Conservation (phyloP, 2,888 invertebrate species). For the Disparrhopalites patrizii region DNA sequence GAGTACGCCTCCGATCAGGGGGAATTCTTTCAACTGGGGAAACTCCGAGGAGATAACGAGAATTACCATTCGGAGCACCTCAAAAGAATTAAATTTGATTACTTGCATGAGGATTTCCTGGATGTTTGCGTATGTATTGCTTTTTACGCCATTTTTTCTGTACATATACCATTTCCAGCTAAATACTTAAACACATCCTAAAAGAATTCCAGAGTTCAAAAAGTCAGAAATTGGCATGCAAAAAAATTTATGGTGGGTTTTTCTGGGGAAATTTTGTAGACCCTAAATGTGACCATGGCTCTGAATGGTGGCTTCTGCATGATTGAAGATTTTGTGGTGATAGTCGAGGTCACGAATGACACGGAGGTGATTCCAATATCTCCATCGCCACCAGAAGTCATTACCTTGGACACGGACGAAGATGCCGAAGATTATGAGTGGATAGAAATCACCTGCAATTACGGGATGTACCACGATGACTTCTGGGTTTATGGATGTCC, state of each 20-base stretch:
- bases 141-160: too few relatives aligned
- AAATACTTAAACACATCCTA: too few relatives aligned
- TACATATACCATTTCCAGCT: too few relatives aligned
- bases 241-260: neutral
- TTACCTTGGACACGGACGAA: neutral
- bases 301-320: constrained; percentile 24
- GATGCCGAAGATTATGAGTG: neutral
- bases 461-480: constrained; percentile 17
- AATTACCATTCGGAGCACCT: neutral
- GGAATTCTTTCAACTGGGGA: neutral
- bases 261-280: constrained; percentile 13
- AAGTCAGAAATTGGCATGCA: too few relatives aligned
- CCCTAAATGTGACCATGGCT: constrained; percentile 15
- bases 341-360: constrained; percentile 6
- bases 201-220: too few relatives aligned
- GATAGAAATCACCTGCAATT: constrained; percentile 18
- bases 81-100: constrained; percentile 8
- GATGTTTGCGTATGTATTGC: constrained; percentile 23
- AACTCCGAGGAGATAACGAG: constrained; percentile 2
- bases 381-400: neutral
- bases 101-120: constrained; percentile 13
- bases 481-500: constrained; percentile 22
- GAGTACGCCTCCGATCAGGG: constrained; percentile 7
- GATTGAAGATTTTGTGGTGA: constrained; percentile 15
- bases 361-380: too few relatives aligned